A percentile compares a stretch with the other conserved stretches of the same genome.
Evolutionary conservation across 2,113 vertebrate genomes (phyloP).

Genomic region (Chlamydotis undulata): DNA sequence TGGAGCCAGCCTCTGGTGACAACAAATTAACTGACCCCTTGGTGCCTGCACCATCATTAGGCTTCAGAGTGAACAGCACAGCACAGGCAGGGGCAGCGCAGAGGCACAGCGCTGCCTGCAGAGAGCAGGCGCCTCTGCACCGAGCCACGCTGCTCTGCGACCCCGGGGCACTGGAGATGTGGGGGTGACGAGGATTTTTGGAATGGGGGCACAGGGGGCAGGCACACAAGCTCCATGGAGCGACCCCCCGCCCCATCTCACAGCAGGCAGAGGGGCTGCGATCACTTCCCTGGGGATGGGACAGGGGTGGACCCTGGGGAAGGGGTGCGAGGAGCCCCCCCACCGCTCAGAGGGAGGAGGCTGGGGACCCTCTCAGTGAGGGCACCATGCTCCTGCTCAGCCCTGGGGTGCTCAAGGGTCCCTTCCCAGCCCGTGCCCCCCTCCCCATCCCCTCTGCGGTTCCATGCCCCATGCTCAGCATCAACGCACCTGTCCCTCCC

Average conservation of each 20-base stretch:
- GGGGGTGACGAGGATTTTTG: not conserved
- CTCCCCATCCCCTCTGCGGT: fast-evolving
- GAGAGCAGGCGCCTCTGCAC: too few species aligned
- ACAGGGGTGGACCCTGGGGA: not conserved
- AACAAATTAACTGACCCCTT: not conserved
- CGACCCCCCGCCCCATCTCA: fast-evolving
- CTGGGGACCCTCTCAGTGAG: fast-evolving
- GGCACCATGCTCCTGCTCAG: not conserved
- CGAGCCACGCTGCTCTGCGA: not conserved
- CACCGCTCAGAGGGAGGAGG: not conserved
- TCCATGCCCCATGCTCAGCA: fast-evolving
- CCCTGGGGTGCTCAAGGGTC: not conserved
- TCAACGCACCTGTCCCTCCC: not conserved
- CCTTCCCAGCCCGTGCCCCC: fast-evolving
- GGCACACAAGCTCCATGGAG: not conserved
- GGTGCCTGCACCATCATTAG: not conserved
- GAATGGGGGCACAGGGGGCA: fast-evolving
- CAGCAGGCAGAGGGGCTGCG: too few species aligned
- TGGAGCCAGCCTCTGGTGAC: not conserved
- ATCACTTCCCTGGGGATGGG: not conserved
- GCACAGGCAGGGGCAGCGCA: not conserved
- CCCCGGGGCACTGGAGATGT: fast-evolving
- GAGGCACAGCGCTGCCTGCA: too few species aligned
- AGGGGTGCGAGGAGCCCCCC: not conserved
- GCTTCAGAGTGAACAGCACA: not conserved